phyloP scores from a whole-genome alignment of 2,888 invertebrate genomes.

The Thera britannica region DNA sequence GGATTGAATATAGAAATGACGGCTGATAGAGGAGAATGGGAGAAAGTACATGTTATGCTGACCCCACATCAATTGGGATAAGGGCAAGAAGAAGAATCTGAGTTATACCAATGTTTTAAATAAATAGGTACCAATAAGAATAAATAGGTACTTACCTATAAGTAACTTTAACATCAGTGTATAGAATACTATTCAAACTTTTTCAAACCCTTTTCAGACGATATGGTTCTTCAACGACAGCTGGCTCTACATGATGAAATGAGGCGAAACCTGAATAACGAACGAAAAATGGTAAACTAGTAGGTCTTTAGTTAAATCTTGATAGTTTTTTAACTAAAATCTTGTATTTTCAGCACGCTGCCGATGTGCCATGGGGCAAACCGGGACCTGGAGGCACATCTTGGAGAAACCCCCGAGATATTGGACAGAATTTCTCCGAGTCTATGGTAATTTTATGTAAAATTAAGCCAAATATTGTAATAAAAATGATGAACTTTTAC shows the following conservation, averaged over 20 bases:
- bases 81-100: too few relatives aligned
- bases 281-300: conserved; percentile 82
- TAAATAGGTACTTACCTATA: too few relatives aligned
- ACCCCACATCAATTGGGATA: too few relatives aligned
- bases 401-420: conserved; percentile 90
- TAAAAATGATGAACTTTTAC: too few relatives aligned
- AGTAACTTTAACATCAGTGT: background rate
- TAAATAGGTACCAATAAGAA: too few relatives aligned
- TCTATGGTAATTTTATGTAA: conserved; percentile 86
- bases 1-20: too few relatives aligned
- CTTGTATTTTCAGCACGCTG: conserved; percentile 64
- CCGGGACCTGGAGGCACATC: conserved; percentile 89
- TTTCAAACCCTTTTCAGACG: conserved; percentile 67
- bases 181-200: background rate
- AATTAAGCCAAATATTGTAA: too few relatives aligned
- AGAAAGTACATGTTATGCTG: too few relatives aligned
- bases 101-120: too few relatives aligned
- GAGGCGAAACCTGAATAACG: conserved; percentile 73
- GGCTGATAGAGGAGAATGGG: too few relatives aligned
- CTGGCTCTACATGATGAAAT: conserved; percentile 77
- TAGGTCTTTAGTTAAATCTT: conserved; percentile 4
- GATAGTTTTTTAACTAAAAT: conserved; percentile 11
- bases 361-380: conserved; percentile 87
- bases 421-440: conserved; percentile 90
- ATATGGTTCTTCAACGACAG: conserved; percentile 84